phyloP scores from a whole-genome alignment of 2,113 vertebrate genomes.

The Scatophagus argus region DNA sequence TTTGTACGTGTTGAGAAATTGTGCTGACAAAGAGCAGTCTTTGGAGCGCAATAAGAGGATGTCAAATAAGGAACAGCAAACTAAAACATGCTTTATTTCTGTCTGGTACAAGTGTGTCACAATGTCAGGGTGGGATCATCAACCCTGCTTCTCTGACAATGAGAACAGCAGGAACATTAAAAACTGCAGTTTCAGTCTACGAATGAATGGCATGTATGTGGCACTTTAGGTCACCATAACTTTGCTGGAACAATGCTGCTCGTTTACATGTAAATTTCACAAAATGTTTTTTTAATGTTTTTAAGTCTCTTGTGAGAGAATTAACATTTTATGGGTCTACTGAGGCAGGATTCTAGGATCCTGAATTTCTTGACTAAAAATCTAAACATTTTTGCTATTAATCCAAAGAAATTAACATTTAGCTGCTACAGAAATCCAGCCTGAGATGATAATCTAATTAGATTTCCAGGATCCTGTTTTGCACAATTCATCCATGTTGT shows the following conservation, averaged over 20 bases:
- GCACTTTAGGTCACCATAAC: neutral
- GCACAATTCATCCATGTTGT: neutral
- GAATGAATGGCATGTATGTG: neutral
- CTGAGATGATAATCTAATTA: neutral
- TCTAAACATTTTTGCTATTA: neutral
- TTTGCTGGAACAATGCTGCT: neutral
- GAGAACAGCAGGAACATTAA: constrained; percentile 37
- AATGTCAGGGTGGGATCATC: constrained; percentile 60
- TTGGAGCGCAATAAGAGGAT: constrained; percentile 77
- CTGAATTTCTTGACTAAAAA: neutral
- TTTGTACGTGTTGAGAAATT: constrained; percentile 63
- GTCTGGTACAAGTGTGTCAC: constrained; percentile 76
- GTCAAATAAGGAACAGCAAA: constrained; percentile 81
- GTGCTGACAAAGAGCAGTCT: constrained; percentile 65
- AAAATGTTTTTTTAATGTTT: neutral
- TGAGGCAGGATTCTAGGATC: neutral
- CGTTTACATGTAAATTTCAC: constrained; percentile 22
- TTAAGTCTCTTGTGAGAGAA: neutral
- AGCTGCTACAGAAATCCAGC: neutral
- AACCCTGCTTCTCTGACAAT: constrained; percentile 22
- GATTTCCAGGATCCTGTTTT: constrained; percentile 9
- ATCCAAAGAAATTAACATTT: neutral
- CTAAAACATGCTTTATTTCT: constrained; percentile 74
- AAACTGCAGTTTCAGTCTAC: neutral
- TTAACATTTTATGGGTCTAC: neutral